Base-by-base conservation (phyloP, 2,888 invertebrate genomes). In the Chrysolina oricalcia region DNA sequence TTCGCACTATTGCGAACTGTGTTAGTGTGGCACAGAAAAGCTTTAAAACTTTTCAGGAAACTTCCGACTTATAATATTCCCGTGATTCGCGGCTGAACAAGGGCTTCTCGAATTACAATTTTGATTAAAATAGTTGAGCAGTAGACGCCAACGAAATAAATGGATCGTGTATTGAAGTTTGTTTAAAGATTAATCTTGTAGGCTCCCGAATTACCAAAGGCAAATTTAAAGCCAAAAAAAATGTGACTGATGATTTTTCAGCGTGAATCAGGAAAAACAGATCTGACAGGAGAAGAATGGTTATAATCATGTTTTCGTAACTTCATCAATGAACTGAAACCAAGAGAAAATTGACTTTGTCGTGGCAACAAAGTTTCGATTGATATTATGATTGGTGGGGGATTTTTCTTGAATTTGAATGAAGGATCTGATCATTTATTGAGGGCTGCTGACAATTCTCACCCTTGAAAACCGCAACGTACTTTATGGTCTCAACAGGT, bases 61-160 rank as follows among this genome's bases (percentile, higher is more conserved):
- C 53, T 53, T 53, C 11, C 53, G 5, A 53, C 53, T 21, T 13
- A 6, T 21, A 53, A 53, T 23, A 53, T 21, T 53, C 21, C 19
- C 19, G 5, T 21, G 48, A 35, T 67, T 27, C 17, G 67, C 48
- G 67, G 67, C 50, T 48, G 17, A 11, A 17, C n/a, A 50, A 17
- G 48, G 19, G 35, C 19, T 67, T 48, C 27, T 19, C 67, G 35
- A 50, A 66, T 66, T n/a, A 17, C 27, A 48, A 67, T 67, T 48
- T 67, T 67, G 67, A 67, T 67, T 27, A 50, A 50, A 67, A 67
- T 67, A 35, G 67, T 67, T 67, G 35, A 21, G 35, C 27, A 67
- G 67, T 35, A 35, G 50, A 17, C 21, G n/a, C 13, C 67, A 50
- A 19, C 17, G 17, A 48, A 48, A 66, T 46, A 1, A 17, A 53